Evolutionary conservation across 1,140 invertebrate genomes (phyloP).

Genomic region (Copidosoma floridanum): DNA sequence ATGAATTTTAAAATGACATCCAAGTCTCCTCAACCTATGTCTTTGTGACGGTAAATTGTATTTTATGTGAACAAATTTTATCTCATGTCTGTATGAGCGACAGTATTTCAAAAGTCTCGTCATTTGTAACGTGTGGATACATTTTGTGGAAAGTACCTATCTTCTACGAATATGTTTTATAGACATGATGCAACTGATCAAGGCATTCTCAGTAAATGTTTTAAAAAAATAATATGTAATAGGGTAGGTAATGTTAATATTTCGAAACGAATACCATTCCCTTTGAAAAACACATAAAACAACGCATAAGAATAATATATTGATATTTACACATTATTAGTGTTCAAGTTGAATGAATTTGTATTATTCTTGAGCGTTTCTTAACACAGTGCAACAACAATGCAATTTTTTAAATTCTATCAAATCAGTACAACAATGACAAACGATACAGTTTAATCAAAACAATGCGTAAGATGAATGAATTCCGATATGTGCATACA

Average conservation of each 20-base stretch:
- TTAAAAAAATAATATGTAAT: neutral
- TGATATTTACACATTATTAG: neutral
- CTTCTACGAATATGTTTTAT: slow-evolving; percentile 2
- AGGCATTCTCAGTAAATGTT: neutral
- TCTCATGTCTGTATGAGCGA: no score
- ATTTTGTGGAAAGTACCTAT: slow-evolving; percentile 31
- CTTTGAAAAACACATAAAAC: slow-evolving; percentile 5
- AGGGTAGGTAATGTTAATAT: no score
- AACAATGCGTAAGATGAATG: neutral
- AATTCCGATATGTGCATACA: neutral
- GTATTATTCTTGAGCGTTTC: no score
- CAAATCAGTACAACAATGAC: neutral
- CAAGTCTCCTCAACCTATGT: no score
- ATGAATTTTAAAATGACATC: no score
- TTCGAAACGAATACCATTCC: neutral
- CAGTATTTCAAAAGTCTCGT: no score
- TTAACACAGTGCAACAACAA: neutral
- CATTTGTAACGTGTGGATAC: slow-evolving; percentile 50
- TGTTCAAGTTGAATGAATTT: no score
- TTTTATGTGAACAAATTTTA: no score
- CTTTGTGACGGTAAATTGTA: no score
- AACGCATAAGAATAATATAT: neutral
- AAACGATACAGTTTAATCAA: slow-evolving; percentile 1
- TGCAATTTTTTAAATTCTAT: neutral
- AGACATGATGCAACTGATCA: neutral